phyloP scores from a whole-genome alignment of 2,888 invertebrate species.

The Chymomyza procnemis region DNA sequence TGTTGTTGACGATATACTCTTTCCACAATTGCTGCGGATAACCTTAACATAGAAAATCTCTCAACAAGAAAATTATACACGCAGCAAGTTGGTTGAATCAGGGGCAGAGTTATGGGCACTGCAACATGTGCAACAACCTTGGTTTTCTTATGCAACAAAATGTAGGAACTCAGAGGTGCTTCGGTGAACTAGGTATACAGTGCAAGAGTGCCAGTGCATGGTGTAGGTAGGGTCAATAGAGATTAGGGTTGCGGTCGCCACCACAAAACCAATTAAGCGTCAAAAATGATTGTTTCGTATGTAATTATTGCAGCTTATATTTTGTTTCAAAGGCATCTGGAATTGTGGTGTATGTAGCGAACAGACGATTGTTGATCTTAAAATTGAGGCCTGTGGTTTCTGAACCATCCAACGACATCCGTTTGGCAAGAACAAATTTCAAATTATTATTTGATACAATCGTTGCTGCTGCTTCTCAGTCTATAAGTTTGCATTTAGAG shows the following conservation, averaged over 20 bases:
- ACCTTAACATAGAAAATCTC: conserved; percentile 77
- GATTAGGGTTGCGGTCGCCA: conserved; percentile 45
- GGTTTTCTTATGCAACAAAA: conserved; percentile 1
- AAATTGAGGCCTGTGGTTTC: conserved; percentile 54
- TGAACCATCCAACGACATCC: conserved; percentile 23
- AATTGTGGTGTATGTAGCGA: conserved; percentile 47
- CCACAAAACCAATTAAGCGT: conserved; percentile 46
- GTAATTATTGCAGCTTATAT: conserved; percentile 45
- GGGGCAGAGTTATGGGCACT: conserved; percentile 22
- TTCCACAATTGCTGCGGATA: conserved; percentile 48
- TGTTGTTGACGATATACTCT: not conserved
- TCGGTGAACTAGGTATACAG: too few species aligned
- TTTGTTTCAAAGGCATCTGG: not conserved
- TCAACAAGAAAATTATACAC: conserved; percentile 75
- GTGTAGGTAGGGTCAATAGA: conserved; percentile 49
- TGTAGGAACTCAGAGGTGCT: not conserved
- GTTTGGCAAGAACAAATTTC: not conserved
- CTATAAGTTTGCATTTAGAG: too few species aligned
- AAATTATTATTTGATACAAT: not conserved
- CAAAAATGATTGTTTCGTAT: conserved; percentile 32
- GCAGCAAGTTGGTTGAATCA: not conserved
- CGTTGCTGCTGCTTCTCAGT: too few species aligned
- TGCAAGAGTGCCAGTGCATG: not conserved
- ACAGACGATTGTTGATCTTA: not conserved
- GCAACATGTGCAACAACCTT: conserved; percentile 21